Percentiles rank a stretch among this genome's conserved stretches.
Evolutionary conservation across 2,888 invertebrate species (phyloP).

Genomic region (Augiades crinisus): DNA sequence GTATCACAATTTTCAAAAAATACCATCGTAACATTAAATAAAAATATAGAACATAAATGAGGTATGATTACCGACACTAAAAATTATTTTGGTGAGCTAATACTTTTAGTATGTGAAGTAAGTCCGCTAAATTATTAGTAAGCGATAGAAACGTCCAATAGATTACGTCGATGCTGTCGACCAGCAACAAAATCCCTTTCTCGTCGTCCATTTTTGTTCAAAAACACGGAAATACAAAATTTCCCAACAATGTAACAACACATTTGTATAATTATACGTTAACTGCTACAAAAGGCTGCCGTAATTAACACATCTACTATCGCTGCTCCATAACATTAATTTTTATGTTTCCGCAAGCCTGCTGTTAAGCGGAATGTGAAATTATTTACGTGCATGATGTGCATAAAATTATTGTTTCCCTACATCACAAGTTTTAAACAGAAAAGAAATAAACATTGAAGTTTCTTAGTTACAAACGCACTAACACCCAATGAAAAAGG

Average conservation of each 20-base stretch:
- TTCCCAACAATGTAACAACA: background rate
- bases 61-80: slow-evolving; percentile 48
- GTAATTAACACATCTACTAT: background rate
- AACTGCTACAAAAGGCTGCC: background rate
- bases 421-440: background rate
- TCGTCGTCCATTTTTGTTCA: background rate
- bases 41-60: slow-evolving; percentile 32
- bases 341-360: background rate
- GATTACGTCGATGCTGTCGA: background rate
- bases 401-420: background rate
- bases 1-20: slow-evolving; percentile 44
- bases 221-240: background rate
- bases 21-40: slow-evolving; percentile 6
- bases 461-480: no score
- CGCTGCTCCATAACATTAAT: background rate
- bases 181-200: background rate
- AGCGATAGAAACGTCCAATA: slow-evolving; percentile 15
- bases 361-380: slow-evolving; percentile 14
- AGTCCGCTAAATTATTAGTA: slow-evolving; percentile 53
- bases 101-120: slow-evolving; percentile 60
- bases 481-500: no score
- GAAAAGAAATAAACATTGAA: no score
- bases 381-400: background rate
- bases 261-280: background rate
- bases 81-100: slow-evolving; percentile 75